Base-by-base conservation (phyloP, 2,797 vertebrate genomes). In the Picus viridis region DNA sequence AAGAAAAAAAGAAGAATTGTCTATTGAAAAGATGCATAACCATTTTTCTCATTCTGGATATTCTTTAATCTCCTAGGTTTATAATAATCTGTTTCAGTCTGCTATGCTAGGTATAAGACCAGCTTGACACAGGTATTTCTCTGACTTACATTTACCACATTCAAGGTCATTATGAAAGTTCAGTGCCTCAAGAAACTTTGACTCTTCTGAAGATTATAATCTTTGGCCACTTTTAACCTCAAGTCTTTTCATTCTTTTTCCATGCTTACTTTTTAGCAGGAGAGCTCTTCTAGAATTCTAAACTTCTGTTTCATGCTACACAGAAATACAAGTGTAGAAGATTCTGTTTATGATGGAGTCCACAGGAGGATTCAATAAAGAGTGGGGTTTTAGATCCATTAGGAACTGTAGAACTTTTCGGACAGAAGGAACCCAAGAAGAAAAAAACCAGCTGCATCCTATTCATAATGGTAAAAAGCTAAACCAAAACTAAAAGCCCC, bases 71-170 rank as follows among this genome's bases (percentile, higher is more conserved):
- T 83, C 57, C 32, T 67, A 7, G 23, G 22, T 91, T 91, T 90
- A 34, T 70, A 61, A 85, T 22, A 89, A 91, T 75, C 83, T 86
- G 47, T 26, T 91, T 80, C 90, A 12, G 41, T 53, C 80, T 84
- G 6, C 23, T 51, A 57, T 7, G 15, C 61, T 76, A 64, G 17
- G 23, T 69, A 45, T 20, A 64, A 88, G 86, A 69, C 68, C 20
- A 17, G 17, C 13, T 90, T 53, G n/a, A 16, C 45, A 68, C 0
- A 15, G 23, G 4, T 76, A 53, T 32, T 87, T 53, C 45, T 88
- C 61, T 74, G 36, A 51, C 14, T 63, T 20, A 43, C 22, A 45
- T 13, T 76, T 70, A 39, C 29, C 72, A 7, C 24, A 8, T 9
- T 53, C 36, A 77, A 83, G n/a, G 59, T 83, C 43, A 39, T 24